Base-by-base conservation (phyloP, 2,888 invertebrate genomes). In the Notocelia uddmanniana region DNA sequence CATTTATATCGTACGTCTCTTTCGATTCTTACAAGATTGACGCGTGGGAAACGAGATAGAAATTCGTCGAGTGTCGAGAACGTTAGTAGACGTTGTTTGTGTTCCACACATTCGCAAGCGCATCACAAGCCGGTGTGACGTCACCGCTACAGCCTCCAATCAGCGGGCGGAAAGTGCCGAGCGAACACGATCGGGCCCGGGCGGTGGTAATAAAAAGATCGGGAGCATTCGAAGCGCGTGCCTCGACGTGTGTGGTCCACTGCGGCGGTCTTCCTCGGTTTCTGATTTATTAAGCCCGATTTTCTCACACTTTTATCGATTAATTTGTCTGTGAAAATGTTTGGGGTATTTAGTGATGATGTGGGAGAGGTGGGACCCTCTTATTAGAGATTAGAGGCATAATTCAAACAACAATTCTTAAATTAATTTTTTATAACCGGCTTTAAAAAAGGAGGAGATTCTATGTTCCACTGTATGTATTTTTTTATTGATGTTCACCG, bases 201-300 rank as follows among this genome's bases (percentile, higher is more conserved):
- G 85, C 87, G 89, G 87, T 81, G 78, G 85, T 83, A 90, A 89
- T 83, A 92, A 93, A 92, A 91, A 90, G 89, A 21, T 86, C 85
- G 83, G 94, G 94, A 89, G 90, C 93, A 95, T 95, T 95, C 94
- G 94, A 92, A 95, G 95, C 96, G 96, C 96, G 96, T 96, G 96
- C 96, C 96, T 94, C 96, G 87, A 94, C 93, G 94, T 95, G 96
- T 96, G 96, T 96, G 96, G 96, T 96, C 96, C 91, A 87, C 93
- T 89, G 73, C 77, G 94, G 94, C 93, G 94, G 94, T 93, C 94
- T 89, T 88, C 85, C 78, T 85, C 84, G 77, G 77, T 79, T 83
- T 87, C 89, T 92, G 90, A 92, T 92, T 91, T 91, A 92, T 91
- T 89, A 85, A 89, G 89, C 87, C 87, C 75, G 83, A 88, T 88